Evolutionary conservation across 2,113 vertebrate species (phyloP).

Genomic region (Proterorhinus semilunaris): DNA sequence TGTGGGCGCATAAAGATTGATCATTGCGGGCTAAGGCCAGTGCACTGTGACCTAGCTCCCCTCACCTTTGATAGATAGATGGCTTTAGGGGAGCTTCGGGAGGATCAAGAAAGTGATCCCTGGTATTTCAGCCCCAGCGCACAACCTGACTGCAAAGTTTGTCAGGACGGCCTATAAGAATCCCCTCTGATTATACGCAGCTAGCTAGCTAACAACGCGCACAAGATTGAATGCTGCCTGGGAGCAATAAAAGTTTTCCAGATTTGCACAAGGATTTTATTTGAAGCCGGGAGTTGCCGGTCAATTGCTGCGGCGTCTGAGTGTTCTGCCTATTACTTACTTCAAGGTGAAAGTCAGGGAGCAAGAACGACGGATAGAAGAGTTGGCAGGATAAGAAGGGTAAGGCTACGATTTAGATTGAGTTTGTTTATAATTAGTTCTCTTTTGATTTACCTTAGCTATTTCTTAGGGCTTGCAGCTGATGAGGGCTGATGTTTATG

Average conservation of each 20-base stretch:
- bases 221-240: conserved; percentile 44
- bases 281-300: conserved; percentile 28
- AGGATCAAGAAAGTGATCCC: conserved; percentile 79
- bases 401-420: neutral
- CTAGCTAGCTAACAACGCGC: conserved; percentile 39
- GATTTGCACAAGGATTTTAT: conserved; percentile 36
- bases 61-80: conserved; percentile 76
- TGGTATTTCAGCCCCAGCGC: conserved; percentile 76
- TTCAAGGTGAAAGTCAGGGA: conserved; percentile 24
- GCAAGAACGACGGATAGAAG: neutral
- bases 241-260: conserved; percentile 45
- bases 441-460: neutral
- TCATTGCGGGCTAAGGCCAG: conserved; percentile 46
- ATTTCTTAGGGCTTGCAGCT: no score
- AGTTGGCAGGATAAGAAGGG: neutral
- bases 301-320: neutral
- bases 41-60: conserved; percentile 51
- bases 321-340: conserved; percentile 12
- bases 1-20: conserved; percentile 51
- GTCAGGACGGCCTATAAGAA: conserved; percentile 18
- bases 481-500: no score
- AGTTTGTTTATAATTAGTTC: neutral
- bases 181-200: conserved; percentile 25
- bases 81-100: conserved; percentile 70
- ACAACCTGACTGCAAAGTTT: conserved; percentile 65